A percentile compares a stretch with the other conserved stretches of the same genome.
phyloP scores from a whole-genome alignment of 2,797 vertebrate genomes.

The Chelon labrosus region DNA sequence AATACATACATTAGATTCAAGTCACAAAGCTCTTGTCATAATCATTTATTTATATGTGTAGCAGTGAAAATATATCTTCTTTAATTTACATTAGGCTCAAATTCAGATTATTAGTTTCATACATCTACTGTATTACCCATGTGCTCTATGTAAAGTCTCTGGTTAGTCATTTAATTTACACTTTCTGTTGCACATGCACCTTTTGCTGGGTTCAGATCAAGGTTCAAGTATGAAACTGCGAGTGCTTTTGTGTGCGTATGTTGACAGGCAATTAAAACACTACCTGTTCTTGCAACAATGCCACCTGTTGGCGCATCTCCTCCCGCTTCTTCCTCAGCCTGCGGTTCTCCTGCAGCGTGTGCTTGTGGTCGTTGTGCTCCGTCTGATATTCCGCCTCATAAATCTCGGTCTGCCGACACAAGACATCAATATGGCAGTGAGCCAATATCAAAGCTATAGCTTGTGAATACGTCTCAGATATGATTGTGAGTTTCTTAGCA shows the following conservation, averaged over 20 bases:
- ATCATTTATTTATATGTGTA: neutral
- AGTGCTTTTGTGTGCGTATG: neutral
- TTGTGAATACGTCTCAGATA: constrained; percentile 13
- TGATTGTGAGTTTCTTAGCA: neutral
- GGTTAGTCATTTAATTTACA: neutral
- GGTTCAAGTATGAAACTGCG: neutral
- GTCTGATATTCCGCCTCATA: constrained; percentile 86
- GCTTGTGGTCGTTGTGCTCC: constrained; percentile 84
- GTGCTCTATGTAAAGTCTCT: neutral
- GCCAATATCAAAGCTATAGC: constrained; percentile 20
- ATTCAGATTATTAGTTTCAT: neutral
- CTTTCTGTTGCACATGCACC: too few species aligned
- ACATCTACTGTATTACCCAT: too few species aligned
- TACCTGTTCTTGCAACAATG: constrained; percentile 86
- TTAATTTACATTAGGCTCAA: neutral
- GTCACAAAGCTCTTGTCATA: neutral
- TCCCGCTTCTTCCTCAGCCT: constrained; percentile 83
- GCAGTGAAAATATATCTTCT: neutral
- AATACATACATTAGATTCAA: neutral
- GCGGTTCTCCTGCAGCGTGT: constrained; percentile 85
- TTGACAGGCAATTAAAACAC: neutral
- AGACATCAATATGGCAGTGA: constrained; percentile 38
- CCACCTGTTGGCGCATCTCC: constrained; percentile 87
- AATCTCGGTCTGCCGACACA: constrained; percentile 82
- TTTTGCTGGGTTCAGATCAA: neutral